Conservation (phyloP, 1,140 invertebrate species). For the Drosophila parvula region DNA sequence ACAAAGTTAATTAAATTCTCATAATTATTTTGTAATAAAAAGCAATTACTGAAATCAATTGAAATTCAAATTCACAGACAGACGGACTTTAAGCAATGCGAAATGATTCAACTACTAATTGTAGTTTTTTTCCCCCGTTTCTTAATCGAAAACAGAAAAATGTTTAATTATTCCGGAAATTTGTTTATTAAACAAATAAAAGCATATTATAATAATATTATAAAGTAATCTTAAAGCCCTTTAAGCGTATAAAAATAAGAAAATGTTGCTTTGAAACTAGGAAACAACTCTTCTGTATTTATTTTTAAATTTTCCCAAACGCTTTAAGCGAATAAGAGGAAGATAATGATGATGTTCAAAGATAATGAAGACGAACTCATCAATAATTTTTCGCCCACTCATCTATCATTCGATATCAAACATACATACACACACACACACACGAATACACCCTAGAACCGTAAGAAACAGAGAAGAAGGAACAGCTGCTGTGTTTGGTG, state of each 20-base stretch:
- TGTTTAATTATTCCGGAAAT: conserved; percentile 20
- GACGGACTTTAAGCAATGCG: neutral
- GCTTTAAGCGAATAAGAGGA: conserved; percentile 22
- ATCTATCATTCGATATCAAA: conserved; percentile 41
- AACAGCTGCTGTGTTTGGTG: conserved; percentile 19
- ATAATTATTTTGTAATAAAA: conserved; percentile 27
- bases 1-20: conserved; percentile 9
- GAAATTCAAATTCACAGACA: conserved; percentile 12
- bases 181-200: neutral
- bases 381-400: conserved; percentile 51
- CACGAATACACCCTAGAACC: conserved; percentile 8
- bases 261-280: neutral
- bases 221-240: no score
- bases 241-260: no score
- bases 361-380: conserved; percentile 27
- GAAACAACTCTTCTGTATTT: neutral
- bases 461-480: conserved; percentile 3
- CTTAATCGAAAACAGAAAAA: neutral
- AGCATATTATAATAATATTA: neutral
- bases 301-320: conserved; percentile 2
- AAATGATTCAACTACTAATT: conserved; percentile 15
- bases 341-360: neutral
- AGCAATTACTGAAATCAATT: conserved; percentile 15
- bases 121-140: neutral
- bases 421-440: conserved; percentile 9